Evolutionary conservation across 2,797 vertebrate species (phyloP).

Genomic region (Ataeniobius toweri): DNA sequence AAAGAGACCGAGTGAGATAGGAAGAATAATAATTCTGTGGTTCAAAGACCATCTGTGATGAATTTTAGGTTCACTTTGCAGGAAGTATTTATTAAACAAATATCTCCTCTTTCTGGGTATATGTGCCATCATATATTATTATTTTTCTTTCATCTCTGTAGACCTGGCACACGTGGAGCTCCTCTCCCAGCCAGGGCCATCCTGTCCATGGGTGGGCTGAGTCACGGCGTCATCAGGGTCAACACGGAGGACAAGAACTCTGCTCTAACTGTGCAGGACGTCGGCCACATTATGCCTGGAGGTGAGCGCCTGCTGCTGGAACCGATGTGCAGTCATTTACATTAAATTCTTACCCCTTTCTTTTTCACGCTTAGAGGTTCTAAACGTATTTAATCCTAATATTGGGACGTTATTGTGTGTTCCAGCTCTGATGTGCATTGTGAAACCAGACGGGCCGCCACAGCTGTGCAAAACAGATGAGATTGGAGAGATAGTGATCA

Average conservation of each 20-base stretch:
- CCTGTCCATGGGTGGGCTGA: slow-evolving; percentile 95
- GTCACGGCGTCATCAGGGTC: slow-evolving; percentile 95
- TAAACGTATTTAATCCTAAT: background rate
- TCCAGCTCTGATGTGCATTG: slow-evolving; percentile 94
- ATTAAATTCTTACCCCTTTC: background rate
- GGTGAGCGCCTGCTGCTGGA: slow-evolving; percentile 75
- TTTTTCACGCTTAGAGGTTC: background rate
- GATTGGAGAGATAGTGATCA: slow-evolving; percentile 96
- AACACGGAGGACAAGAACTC: slow-evolving; percentile 99
- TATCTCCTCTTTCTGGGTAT: background rate
- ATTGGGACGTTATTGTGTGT: slow-evolving; percentile 27
- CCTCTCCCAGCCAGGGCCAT: slow-evolving; percentile 94
- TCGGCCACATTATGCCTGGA: slow-evolving; percentile 98
- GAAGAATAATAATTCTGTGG: background rate
- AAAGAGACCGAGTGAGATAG: background rate
- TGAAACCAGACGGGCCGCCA: slow-evolving; percentile 91
- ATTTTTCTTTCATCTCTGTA: slow-evolving; percentile 45
- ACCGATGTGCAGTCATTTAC: slow-evolving; percentile 1
- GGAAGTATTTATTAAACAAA: too few relatives aligned
- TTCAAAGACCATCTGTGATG: background rate
- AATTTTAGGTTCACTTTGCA: background rate
- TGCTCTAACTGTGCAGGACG: slow-evolving; percentile 96
- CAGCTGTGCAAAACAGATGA: slow-evolving; percentile 97
- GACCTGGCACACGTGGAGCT: slow-evolving; percentile 91
- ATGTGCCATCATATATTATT: background rate